phyloP scores from a whole-genome alignment of 2,888 invertebrate species.

The Liodrosophila aerea region DNA sequence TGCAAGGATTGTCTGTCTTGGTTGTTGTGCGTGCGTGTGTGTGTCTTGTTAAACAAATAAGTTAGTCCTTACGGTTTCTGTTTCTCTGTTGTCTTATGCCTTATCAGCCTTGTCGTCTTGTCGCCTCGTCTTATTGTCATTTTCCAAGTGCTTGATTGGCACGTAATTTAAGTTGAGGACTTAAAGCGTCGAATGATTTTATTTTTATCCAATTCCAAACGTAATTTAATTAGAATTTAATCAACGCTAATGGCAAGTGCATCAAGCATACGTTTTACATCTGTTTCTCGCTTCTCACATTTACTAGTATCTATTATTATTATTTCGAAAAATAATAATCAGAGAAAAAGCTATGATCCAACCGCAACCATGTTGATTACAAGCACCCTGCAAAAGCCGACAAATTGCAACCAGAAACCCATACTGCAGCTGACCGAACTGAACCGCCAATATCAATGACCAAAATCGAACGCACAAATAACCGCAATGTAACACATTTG shows the following conservation, averaged over 20 bases:
- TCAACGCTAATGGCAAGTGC: slow-evolving; percentile 46
- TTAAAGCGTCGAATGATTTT: neutral
- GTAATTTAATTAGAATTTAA: slow-evolving; percentile 59
- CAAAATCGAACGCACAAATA: slow-evolving; percentile 72
- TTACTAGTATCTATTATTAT: no score
- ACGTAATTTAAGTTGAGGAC: slow-evolving; percentile 61
- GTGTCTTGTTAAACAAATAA: slow-evolving; percentile 65
- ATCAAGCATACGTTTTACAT: slow-evolving; percentile 25
- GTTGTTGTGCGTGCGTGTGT: slow-evolving; percentile 24
- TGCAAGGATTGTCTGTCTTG: slow-evolving; percentile 60
- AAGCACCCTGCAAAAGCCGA: slow-evolving; percentile 45
- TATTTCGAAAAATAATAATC: slow-evolving; percentile 66
- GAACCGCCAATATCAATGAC: slow-evolving; percentile 70
- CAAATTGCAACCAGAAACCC: slow-evolving; percentile 24
- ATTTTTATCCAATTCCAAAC: neutral
- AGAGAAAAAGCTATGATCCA: slow-evolving; percentile 58
- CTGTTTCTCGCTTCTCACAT: neutral
- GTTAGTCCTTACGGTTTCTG: slow-evolving; percentile 44
- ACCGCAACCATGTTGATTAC: slow-evolving; percentile 74
- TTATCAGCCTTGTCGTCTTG: slow-evolving; percentile 54
- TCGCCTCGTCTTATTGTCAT: slow-evolving; percentile 66
- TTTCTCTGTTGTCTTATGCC: slow-evolving; percentile 51
- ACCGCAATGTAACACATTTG: slow-evolving; percentile 76
- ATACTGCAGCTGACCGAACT: slow-evolving; percentile 29
- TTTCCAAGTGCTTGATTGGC: slow-evolving; percentile 74